phyloP scores from a whole-genome alignment of 2,888 invertebrate genomes.

The Mylabris sibirica region DNA sequence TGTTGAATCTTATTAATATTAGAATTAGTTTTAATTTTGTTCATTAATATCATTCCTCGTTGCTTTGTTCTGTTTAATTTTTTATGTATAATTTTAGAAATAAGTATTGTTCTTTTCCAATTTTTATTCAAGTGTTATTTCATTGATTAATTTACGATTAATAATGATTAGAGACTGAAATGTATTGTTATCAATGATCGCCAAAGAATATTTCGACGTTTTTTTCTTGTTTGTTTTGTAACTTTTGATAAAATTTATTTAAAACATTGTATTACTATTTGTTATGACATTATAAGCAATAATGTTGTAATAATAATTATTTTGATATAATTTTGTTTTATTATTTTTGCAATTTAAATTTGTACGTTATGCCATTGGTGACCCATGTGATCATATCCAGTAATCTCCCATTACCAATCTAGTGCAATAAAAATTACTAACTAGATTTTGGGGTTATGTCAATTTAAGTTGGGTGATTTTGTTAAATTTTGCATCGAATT shows the following conservation, averaged over 20 bases:
- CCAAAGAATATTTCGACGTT: not conserved
- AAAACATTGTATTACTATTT: no score
- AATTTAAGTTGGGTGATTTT: no score
- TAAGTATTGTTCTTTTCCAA: not conserved
- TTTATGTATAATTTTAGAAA: not conserved
- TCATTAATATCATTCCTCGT: not conserved
- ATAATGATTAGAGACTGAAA: conserved; percentile 1
- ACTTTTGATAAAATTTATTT: not conserved
- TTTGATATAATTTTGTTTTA: no score
- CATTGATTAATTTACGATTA: not conserved
- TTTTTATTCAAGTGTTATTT: not conserved
- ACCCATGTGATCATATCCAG: not conserved
- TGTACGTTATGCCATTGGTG: not conserved
- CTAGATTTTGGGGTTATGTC: not conserved
- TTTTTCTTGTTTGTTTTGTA: not conserved
- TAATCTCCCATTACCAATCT: not conserved
- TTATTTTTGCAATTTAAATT: not conserved
- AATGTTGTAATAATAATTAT: no score
- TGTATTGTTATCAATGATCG: not conserved
- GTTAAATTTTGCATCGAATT: no score
- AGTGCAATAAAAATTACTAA: not conserved
- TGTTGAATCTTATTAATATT: not conserved
- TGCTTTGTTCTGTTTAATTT: not conserved
- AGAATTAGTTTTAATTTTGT: not conserved
- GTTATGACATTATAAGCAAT: not conserved